Conservation (phyloP, 2,888 invertebrate species). For the Branchipolynoe longqiensis region DNA sequence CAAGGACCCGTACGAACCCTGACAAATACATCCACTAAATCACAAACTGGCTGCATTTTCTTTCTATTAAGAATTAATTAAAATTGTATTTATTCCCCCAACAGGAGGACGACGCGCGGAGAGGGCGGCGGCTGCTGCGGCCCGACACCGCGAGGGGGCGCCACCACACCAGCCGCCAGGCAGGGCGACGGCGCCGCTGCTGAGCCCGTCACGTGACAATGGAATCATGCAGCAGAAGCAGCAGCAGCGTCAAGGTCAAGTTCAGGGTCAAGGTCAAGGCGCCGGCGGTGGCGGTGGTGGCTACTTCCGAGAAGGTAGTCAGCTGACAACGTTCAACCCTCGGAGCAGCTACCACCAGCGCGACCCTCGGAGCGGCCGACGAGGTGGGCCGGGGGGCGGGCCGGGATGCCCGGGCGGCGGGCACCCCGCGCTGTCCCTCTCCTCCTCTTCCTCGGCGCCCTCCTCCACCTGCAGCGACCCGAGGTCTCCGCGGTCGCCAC, state of each 20-base stretch:
- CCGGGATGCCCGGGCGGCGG: neutral
- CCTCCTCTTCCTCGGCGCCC: neutral
- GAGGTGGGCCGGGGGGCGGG: neutral
- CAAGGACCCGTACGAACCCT: no score
- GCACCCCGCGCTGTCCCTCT: neutral
- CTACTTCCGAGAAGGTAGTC: slow-evolving; percentile 48
- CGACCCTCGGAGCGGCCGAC: slow-evolving; percentile 29
- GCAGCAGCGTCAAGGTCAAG: neutral
- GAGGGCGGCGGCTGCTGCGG: slow-evolving; percentile 21
- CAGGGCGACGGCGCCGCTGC: slow-evolving; percentile 9
- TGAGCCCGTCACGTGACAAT: slow-evolving; percentile 5
- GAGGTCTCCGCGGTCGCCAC: slow-evolving; percentile 27
- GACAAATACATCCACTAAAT: no score
- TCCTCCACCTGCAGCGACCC: slow-evolving; percentile 35
- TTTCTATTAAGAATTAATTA: neutral
- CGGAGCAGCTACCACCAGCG: slow-evolving; percentile 33
- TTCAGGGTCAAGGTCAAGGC: no score
- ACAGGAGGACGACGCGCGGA: slow-evolving; percentile 36
- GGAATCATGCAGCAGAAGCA: neutral
- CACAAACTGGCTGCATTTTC: neutral
- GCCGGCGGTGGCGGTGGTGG: neutral
- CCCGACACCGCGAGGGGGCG: slow-evolving; percentile 7
- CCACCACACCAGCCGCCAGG: slow-evolving; percentile 35
- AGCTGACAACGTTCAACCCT: slow-evolving; percentile 51
- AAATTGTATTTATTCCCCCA: neutral